Conservation (phyloP, 2,113 vertebrate species). For the Cyprinus carpio region DNA sequence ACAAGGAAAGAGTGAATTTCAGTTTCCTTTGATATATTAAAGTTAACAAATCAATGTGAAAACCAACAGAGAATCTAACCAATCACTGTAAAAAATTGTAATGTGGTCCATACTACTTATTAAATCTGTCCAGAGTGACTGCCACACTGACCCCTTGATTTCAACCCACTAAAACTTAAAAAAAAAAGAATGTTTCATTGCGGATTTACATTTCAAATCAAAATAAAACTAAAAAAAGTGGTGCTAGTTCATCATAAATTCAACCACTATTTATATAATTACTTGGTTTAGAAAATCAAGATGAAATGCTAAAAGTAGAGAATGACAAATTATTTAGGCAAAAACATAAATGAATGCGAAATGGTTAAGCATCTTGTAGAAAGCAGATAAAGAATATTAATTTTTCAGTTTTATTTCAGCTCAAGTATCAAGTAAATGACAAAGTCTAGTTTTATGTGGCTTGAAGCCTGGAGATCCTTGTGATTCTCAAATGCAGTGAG, state of each 20-base stretch:
- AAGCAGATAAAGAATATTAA: not conserved
- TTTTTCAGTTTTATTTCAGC: not conserved
- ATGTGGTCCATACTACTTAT: too few species aligned
- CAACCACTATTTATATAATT: not conserved
- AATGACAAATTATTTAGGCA: too few species aligned
- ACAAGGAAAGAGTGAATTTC: too few species aligned
- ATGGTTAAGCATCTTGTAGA: not conserved
- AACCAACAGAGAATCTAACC: too few species aligned
- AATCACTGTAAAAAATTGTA: too few species aligned
- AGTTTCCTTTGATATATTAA: too few species aligned
- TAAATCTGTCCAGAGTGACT: too few species aligned
- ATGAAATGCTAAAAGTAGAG: not conserved
- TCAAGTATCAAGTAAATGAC: not conserved
- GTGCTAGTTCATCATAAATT: not conserved
- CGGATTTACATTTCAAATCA: too few species aligned
- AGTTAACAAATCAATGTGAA: too few species aligned
- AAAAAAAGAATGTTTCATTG: too few species aligned
- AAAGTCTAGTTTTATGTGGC: not conserved
- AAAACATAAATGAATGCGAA: not conserved
- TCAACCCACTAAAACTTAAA: too few species aligned
- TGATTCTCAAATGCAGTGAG: not conserved
- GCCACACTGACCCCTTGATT: too few species aligned
- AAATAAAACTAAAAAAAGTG: not conserved
- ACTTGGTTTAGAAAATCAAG: not conserved
- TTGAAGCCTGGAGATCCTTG: not conserved